Evolutionary conservation across 2,888 invertebrate genomes (phyloP), one percentile per base, ranked within the genome.

Genomic region (Agrochola litura): DNA sequence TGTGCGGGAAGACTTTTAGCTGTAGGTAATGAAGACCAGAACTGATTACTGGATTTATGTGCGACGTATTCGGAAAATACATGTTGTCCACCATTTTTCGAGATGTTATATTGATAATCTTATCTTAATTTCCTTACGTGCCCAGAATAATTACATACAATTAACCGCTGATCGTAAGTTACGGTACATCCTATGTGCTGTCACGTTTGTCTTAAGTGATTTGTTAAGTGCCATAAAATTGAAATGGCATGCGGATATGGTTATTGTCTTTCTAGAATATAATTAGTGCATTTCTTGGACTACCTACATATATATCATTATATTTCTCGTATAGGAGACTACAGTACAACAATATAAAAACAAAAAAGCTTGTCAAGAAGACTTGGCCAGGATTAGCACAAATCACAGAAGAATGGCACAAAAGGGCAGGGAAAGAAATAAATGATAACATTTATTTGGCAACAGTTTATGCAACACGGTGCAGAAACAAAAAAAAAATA

Each of bases 101-200:
- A 46, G 30, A 69, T 41, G 19, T 22, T 43, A 63, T 54, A 37
- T 16, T 65, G 37, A 60, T 41, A 56, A 37, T 71, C 12, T 58
- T 65, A 58, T 63, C n/a, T 22, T 67, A 52, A 74, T 72, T 72
- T 74, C 10, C 49, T 64, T 73, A 81, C 81, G 81, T 83, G 83
- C 43, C 52, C 16, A 63, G 63, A 76, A 81, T 81, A 72, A 79
- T 67, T 63, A 37, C 71, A 70, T 37, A 52, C 54, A 56, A 69
- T 80, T 77, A 69, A 77, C 76, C 37, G 22, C 72, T 79, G 70
- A 60, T 41, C 63, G 58, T 25, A 66, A 16, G 16, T 54, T 49
- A 64, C 41, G 49, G 58, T 37, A 10, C 58, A 43, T n/a, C 58
- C 16, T 72, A 80, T 80, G 83, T 66, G 30, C 9, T 63, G 83